Base-by-base conservation (phyloP, 2,888 invertebrate species). In the Drosophila borealis region DNA sequence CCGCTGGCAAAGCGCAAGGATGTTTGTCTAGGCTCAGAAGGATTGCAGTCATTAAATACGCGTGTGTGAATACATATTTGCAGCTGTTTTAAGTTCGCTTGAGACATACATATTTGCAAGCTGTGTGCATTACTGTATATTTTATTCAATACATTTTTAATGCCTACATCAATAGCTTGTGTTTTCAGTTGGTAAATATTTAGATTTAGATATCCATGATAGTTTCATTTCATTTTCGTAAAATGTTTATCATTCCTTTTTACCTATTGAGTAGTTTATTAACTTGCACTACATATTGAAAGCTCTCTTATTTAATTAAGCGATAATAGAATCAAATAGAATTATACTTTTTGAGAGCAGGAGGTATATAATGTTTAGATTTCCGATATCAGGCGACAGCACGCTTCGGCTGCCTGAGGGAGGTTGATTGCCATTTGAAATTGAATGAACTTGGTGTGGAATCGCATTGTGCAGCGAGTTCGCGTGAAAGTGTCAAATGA, bases 401-500 rank as follows among this genome's bases (percentile, higher is more conserved):
- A 21, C 14, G 14, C 21, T 14, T 29, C 54, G 25, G 37, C 19
- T 39, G 37, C 8, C 1, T 1, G 17, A n/a, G 13, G 1, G 13
- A n/a, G n/a, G 42, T 36, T 46, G 42, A 39, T 14, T 33, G 37
- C 33, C 39, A 10, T 29, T 34, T 46, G 42, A 60, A 61, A 53
- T 66, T 50, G 50, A 77, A 65, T 63, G 56, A 62, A 59, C 33
- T 71, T 66, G 39, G 17, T 25, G 37, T 21, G 50, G 49, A 72
- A 56, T 77, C 74, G 60, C 54, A 65, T 66, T 64, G 49, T 25
- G 37, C 62, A 51, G 57, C 57, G 72, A 76, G 59, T 68, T 64
- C 75, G 80, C 78, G 82, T 72, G 60, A 80, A 78, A 69, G 74
- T 81, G 81, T 81, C 82, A 81, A 81, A 81, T 81, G 78, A 69